Evolutionary conservation across 2,113 vertebrate species (phyloP).

Genomic region (Nipponia nippon): DNA sequence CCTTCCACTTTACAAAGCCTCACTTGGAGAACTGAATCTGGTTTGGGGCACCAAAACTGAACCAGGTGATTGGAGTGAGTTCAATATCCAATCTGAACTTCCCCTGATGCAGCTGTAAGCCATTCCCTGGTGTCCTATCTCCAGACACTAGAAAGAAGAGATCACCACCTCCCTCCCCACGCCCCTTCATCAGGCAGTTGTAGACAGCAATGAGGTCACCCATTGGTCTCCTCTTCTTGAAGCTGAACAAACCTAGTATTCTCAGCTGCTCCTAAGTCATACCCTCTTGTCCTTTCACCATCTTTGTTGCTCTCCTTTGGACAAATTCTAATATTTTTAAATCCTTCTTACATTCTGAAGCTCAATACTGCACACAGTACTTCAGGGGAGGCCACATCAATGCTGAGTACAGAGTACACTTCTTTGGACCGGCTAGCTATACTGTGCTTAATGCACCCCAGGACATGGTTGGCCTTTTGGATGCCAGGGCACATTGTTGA

Average conservation of each 20-base stretch:
- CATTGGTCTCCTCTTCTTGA: background rate
- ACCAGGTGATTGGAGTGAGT: background rate
- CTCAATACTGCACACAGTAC: background rate
- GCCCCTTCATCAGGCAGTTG: background rate
- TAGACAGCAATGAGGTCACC: background rate
- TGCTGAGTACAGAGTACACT: background rate
- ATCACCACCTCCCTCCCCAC: background rate
- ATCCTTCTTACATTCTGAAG: background rate
- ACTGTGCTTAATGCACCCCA: background rate
- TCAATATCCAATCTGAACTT: background rate
- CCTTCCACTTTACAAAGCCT: background rate
- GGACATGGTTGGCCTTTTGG: background rate
- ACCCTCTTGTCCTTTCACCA: background rate
- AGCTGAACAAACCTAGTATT: background rate
- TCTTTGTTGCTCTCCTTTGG: background rate
- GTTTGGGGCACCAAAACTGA: background rate
- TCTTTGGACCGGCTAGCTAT: background rate
- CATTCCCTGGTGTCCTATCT: background rate
- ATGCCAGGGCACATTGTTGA: background rate
- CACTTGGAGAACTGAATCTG: background rate
- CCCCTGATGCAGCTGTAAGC: background rate
- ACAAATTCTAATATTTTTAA: background rate
- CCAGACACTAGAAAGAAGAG: background rate
- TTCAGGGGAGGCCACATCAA: background rate
- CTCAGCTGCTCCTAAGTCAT: background rate